A percentile compares a stretch with the other conserved stretches of the same genome.
These are phyloP conservation scores for Sapajus apella DNA, from an alignment of 2,113 vertebrate species.

Conservation along the genomic window DNA sequence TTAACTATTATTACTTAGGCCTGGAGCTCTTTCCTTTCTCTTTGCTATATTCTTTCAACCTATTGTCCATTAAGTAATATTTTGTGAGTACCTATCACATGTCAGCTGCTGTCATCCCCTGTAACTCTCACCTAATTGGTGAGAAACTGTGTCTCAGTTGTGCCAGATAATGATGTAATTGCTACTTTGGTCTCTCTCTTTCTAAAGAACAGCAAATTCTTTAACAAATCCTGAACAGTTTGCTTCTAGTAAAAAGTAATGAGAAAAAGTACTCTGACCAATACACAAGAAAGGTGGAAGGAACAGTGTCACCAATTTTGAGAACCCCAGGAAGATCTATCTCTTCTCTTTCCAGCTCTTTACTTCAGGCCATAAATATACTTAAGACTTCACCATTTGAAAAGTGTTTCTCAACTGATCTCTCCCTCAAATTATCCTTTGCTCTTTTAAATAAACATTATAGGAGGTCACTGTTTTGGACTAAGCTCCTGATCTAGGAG, in stretches of 20 bases:
- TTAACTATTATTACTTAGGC: background rate
- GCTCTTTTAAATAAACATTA: background rate
- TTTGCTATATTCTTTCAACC: background rate
- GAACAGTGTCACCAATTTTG: background rate
- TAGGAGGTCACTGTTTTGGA: background rate
- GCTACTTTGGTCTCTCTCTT: background rate
- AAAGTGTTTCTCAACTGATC: background rate
- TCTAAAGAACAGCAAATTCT: background rate
- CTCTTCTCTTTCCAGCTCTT: background rate
- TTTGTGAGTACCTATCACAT: background rate
- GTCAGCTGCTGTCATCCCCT: background rate
- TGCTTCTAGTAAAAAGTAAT: slow-evolving; percentile 31
- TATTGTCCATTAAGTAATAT: background rate
- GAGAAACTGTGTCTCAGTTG: background rate
- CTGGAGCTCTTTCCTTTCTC: background rate
- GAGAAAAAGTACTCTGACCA: slow-evolving; percentile 12
- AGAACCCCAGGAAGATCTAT: background rate
- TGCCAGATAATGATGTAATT: background rate
- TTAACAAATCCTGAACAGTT: background rate
- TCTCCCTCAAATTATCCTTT: background rate
- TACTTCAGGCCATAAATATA: background rate
- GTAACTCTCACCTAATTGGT: background rate
- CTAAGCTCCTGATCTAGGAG: background rate
- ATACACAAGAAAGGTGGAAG: background rate
- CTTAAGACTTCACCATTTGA: background rate